phyloP scores from a whole-genome alignment of 2,888 invertebrate genomes.

The Gastrophysa polygoni region DNA sequence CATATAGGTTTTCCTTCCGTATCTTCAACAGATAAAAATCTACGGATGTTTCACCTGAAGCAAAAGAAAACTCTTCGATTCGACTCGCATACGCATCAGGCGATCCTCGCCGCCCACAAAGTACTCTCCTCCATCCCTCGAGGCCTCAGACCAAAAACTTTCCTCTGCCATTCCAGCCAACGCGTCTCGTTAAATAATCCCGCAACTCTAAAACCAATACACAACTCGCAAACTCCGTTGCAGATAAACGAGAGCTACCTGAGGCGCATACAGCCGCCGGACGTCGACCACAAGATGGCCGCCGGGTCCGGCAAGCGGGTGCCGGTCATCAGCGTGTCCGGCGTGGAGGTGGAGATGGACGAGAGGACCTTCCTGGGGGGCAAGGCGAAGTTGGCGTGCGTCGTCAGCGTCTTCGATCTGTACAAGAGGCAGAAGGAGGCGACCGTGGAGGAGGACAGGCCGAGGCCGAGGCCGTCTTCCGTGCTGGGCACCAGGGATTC shows the following conservation, averaged over 20 bases:
- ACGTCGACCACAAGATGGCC: slow-evolving; percentile 33
- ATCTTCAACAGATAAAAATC: too few relatives aligned
- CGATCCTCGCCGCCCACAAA: too few relatives aligned
- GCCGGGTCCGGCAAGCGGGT: neutral
- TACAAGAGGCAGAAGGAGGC: slow-evolving; percentile 68
- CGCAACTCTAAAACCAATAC: slow-evolving; percentile 19
- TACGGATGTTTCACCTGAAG: too few relatives aligned
- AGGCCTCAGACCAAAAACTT: too few relatives aligned
- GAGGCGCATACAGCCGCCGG: slow-evolving; percentile 35
- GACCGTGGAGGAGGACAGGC: slow-evolving; percentile 73
- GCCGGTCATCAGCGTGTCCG: slow-evolving; percentile 17
- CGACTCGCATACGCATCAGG: too few relatives aligned
- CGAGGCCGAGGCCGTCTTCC: slow-evolving; percentile 74
- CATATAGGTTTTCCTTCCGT: too few relatives aligned
- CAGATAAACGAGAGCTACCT: slow-evolving; percentile 47
- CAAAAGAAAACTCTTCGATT: too few relatives aligned
- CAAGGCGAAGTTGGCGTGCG: slow-evolving; percentile 68
- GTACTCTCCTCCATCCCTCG: too few relatives aligned
- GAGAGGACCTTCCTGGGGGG: slow-evolving; percentile 69
- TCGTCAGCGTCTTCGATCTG: slow-evolving; percentile 70
- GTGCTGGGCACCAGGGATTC: slow-evolving; percentile 73
- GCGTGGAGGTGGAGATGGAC: slow-evolving; percentile 66
- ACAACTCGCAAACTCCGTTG: slow-evolving; percentile 31
- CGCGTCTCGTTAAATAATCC: slow-evolving; percentile 14
- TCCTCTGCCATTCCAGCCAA: too few relatives aligned